Evolutionary conservation across 37 sponge, comb jelly and placozoan genomes (phyloP).

Genomic region (Aplysina aerophoba): DNA sequence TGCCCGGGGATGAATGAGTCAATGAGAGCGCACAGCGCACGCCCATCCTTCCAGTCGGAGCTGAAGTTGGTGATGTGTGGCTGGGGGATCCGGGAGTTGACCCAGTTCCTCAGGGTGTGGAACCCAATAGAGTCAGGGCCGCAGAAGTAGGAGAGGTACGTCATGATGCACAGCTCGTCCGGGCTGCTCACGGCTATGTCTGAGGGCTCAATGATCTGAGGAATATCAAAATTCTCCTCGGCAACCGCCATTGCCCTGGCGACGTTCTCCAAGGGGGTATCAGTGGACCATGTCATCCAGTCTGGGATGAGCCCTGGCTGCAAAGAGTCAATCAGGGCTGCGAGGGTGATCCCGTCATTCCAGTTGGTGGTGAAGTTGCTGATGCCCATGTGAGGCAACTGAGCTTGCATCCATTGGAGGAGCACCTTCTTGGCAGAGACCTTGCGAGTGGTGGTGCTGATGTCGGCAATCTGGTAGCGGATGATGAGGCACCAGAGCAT

Average conservation of each 20-base stretch:
- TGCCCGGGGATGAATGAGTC: constrained; percentile 49
- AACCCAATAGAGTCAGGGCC: constrained; percentile 47
- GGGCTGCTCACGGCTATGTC: constrained; percentile 26
- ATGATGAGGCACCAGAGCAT: constrained; percentile 49
- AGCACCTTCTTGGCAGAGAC: constrained; percentile 55
- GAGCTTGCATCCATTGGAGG: constrained; percentile 43
- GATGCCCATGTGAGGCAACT: constrained; percentile 33
- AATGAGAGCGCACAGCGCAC: constrained; percentile 52
- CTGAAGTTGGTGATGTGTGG: constrained; percentile 46
- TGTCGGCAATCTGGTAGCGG: constrained; percentile 50
- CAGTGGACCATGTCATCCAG: constrained; percentile 1
- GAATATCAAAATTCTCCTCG: constrained; percentile 42
- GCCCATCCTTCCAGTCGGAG: constrained; percentile 62
- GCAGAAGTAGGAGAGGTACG: constrained; percentile 58
- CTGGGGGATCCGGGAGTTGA: constrained; percentile 44
- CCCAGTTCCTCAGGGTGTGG: constrained; percentile 49
- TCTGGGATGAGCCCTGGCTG: constrained; percentile 56
- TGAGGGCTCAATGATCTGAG: constrained; percentile 42
- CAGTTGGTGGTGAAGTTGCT: constrained; percentile 53
- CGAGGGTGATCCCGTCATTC: constrained; percentile 46
- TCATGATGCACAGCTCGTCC: constrained; percentile 54
- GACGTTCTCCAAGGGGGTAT: constrained; percentile 30
- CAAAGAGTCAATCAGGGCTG: constrained; percentile 42
- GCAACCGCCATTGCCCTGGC: constrained; percentile 45
- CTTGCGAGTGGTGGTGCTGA: constrained; percentile 40